Conservation (phyloP, 1,140 invertebrate species). For the Euwallacea fornicatus region DNA sequence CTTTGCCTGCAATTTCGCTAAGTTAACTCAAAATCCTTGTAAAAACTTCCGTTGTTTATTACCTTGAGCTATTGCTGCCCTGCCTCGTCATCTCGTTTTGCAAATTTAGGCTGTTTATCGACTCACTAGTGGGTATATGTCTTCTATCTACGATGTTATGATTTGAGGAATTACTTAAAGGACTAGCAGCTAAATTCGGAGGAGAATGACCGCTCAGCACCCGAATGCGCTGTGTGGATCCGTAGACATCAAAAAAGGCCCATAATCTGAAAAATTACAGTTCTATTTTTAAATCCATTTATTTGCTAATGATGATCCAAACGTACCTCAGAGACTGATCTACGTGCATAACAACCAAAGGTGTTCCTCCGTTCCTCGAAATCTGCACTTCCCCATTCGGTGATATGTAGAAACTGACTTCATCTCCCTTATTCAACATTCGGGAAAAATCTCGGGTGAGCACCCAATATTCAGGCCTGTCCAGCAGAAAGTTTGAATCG, state of each 20-base stretch:
- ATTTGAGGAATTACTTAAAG: constrained; percentile 52
- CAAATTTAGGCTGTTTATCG: constrained; percentile 57
- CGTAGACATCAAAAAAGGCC: constrained; percentile 96
- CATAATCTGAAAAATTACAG: constrained; percentile 61
- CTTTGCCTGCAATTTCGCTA: constrained; percentile 26
- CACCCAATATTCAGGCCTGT: constrained; percentile 97
- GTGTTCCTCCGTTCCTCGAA: constrained; percentile 80
- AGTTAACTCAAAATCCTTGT: neutral
- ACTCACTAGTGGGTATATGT: constrained; percentile 54
- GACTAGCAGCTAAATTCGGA: constrained; percentile 40
- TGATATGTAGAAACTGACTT: constrained; percentile 86
- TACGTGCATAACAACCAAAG: constrained; percentile 89
- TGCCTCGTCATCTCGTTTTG: constrained; percentile 47
- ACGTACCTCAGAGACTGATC: constrained; percentile 74
- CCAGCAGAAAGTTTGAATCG: constrained; percentile 88
- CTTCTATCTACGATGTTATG: constrained; percentile 45
- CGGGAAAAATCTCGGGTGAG: constrained; percentile 90
- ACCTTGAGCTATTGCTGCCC: constrained; percentile 48
- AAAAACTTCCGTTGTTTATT: neutral
- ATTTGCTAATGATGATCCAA: neutral
- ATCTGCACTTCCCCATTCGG: constrained; percentile 86
- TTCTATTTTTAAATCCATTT: neutral
- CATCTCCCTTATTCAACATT: constrained; percentile 80
- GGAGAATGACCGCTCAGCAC: constrained; percentile 61
- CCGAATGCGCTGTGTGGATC: constrained; percentile 85